Conservation (phyloP, 2,113 vertebrate genomes). For the Pterocles gutturalis region DNA sequence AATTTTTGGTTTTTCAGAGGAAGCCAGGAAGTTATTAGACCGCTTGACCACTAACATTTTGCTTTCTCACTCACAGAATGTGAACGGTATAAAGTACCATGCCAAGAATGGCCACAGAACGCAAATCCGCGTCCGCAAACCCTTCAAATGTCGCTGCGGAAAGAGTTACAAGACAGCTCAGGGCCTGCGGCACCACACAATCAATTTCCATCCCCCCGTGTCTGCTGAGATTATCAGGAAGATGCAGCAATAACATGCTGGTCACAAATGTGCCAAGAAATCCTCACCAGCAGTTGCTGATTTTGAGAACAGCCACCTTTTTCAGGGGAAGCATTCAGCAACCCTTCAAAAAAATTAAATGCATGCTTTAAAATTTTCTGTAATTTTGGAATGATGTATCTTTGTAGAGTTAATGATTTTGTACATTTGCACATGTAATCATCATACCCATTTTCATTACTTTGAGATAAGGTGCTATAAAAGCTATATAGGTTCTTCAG, state of each 20-base stretch:
- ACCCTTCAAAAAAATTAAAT: conserved; percentile 80
- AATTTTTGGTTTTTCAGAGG: not conserved
- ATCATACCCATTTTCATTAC: conserved; percentile 85
- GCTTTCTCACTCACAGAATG: conserved; percentile 85
- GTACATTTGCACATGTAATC: conserved; percentile 97
- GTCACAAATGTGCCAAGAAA: conserved; percentile 85
- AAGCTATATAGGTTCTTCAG: conserved; percentile 80
- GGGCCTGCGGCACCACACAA: conserved; percentile 98
- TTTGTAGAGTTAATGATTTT: conserved; percentile 91
- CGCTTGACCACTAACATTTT: not conserved
- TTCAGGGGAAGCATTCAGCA: conserved; percentile 84
- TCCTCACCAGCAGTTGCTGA: conserved; percentile 90
- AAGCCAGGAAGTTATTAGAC: not conserved
- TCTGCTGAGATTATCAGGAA: conserved; percentile 95
- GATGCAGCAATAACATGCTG: conserved; percentile 93
- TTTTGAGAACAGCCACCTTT: conserved; percentile 86
- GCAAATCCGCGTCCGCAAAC: conserved; percentile 96
- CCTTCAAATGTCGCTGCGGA: conserved; percentile 97
- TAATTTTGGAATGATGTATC: conserved; percentile 88
- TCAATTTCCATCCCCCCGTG: conserved; percentile 96
- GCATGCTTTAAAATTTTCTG: conserved; percentile 90
- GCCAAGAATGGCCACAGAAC: conserved; percentile 98
- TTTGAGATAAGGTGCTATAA: conserved; percentile 87
- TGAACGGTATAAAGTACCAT: conserved; percentile 98
- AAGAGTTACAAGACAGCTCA: conserved; percentile 99